Evolutionary conservation across 2,113 vertebrate genomes (phyloP).

Genomic region (Oreotrochilus melanogaster): DNA sequence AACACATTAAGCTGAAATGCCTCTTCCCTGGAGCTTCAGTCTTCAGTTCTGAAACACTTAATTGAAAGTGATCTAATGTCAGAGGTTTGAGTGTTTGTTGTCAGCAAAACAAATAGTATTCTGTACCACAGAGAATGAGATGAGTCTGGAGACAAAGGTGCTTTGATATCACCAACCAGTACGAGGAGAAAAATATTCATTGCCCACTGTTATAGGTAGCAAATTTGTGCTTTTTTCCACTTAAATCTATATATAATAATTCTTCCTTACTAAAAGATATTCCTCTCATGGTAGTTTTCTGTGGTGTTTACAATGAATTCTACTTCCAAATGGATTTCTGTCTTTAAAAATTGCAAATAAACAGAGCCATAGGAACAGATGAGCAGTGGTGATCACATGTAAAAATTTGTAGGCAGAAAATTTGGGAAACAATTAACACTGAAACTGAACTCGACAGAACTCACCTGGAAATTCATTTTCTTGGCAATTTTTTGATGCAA

Average conservation of each 20-base stretch:
- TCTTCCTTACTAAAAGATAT: background rate
- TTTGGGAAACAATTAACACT: background rate
- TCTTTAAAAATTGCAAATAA: background rate
- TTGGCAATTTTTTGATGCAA: background rate
- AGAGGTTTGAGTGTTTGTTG: constrained; percentile 61
- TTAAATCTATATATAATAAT: background rate
- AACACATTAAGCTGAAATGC: constrained; percentile 38
- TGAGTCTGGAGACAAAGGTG: constrained; percentile 16
- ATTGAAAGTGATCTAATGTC: constrained; percentile 76
- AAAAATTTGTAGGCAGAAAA: background rate
- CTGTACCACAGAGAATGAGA: background rate
- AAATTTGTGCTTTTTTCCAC: background rate
- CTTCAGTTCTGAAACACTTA: constrained; percentile 50
- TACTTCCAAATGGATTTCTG: background rate
- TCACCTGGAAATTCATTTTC: background rate
- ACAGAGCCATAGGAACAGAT: background rate
- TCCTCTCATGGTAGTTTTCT: background rate
- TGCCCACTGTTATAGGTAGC: background rate
- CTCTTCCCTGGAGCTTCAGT: constrained; percentile 59
- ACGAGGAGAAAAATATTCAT: constrained; percentile 50
- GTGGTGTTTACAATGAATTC: background rate
- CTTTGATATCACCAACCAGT: background rate
- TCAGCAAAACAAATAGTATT: constrained; percentile 68
- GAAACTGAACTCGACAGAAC: background rate
- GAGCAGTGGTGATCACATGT: rapidly evolving